Base-by-base conservation (phyloP, 2,797 vertebrate species). In the Sebastes oblongus region DNA sequence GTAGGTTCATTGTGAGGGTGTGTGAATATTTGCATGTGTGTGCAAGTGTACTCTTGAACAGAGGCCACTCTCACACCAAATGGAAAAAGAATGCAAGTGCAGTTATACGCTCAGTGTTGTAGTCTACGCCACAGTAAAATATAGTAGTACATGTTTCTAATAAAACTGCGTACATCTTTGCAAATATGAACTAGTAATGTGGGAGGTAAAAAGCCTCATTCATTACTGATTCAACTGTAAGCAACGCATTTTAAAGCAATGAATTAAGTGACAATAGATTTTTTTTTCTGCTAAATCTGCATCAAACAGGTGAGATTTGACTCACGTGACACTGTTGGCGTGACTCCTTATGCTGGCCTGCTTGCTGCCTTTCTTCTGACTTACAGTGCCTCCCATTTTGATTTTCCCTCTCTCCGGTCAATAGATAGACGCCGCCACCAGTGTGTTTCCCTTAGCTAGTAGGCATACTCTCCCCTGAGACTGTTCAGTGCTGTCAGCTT, bases 11-110 rank as follows among this genome's bases (percentile, higher is more conserved):
- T 72, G 76, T 32, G 42, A 86, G 82, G 72, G 83, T 78, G 86
- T 93, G 90, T 89, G 92, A 92, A 89, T 87, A 92, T 91, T 93
- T 94, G 86, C 92, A 88, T 87, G 81, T 81, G 84, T 79, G 67
- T 56, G 86, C 66, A 69, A 83, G 73, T 72, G 39, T 50, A 8
- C 18, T 2, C 61, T 71, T 5, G 27, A 70, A 77, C 65, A 67
- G 86, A 84, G 66, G 72, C 50, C 60, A 50, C 25, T 61, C 22
- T 65, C 66, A 10, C 46, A 34, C 32, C 1, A 42, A 67, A 42
- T 29, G 58, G 54, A 77, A 78, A 78, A 55, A 71, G 52, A 78
- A 58, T 64, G 18, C 6, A 25, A 78, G 39, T 68, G 6, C 11
- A 65, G 58, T 25, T 61, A 16, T 5, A 52, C 20, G 18, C 9